A percentile compares a stretch with the other conserved stretches of the same genome.
Conservation (phyloP, 2,113 vertebrate species). For the Phyllostomus discolor region DNA sequence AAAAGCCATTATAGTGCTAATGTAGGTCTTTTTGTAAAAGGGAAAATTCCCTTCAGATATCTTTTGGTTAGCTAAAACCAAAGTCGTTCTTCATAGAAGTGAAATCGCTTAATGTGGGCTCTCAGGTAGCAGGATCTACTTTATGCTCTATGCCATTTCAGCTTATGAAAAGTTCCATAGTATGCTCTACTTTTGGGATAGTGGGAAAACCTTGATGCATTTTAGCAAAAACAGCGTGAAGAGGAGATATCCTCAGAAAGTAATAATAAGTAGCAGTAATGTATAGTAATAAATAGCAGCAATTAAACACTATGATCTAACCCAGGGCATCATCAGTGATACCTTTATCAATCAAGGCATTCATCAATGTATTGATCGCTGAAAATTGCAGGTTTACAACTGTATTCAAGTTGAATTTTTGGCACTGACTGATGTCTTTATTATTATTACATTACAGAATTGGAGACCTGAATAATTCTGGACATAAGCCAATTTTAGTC, state of each 20-base stretch:
- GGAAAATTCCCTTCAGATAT: not conserved
- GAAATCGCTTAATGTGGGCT: not conserved
- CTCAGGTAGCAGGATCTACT: not conserved
- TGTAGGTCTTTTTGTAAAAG: not conserved
- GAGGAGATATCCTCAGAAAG: not conserved
- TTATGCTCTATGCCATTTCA: not conserved
- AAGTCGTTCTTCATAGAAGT: not conserved
- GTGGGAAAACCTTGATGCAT: not conserved
- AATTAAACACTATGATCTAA: not conserved
- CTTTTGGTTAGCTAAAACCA: not conserved
- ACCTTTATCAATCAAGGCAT: not conserved
- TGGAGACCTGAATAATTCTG: not conserved
- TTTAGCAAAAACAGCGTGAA: not conserved
- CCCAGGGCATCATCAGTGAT: not conserved
- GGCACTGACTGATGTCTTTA: not conserved
- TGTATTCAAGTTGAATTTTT: not conserved
- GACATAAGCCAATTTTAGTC: not conserved
- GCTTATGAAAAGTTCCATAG: not conserved
- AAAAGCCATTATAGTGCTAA: not conserved
- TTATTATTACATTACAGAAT: not conserved
- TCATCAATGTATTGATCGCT: not conserved
- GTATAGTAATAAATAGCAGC: not conserved
- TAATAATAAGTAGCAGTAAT: not conserved
- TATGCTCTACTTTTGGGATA: not conserved
- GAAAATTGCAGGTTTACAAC: not conserved